phyloP scores from a whole-genome alignment of 2,888 invertebrate genomes.

The Lithophane leautieri region DNA sequence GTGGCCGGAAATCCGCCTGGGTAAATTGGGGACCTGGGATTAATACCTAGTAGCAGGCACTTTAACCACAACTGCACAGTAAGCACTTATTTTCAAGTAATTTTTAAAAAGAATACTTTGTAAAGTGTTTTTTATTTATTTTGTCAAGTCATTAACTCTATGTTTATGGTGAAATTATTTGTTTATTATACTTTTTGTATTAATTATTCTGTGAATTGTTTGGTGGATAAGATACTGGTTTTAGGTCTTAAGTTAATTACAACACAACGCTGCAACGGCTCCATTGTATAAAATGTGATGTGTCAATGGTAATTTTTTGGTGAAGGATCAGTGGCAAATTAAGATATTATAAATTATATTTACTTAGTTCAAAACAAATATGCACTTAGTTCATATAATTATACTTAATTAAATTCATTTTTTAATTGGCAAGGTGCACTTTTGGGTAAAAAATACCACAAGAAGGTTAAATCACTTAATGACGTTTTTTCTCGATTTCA shows the following conservation, averaged over 20 bases:
- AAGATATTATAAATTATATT: constrained; percentile 13
- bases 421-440: neutral
- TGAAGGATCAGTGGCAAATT: constrained; percentile 31
- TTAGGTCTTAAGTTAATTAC: constrained; percentile 2
- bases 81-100: constrained; percentile 2
- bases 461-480: neutral
- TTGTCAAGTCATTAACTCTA: constrained; percentile 18
- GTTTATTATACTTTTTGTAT: constrained; percentile 9
- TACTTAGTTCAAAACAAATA: neutral
- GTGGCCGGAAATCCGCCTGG: too few species aligned
- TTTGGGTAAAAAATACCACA: constrained; percentile 1
- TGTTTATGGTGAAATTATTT: constrained; percentile 16
- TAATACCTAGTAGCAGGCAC: constrained; percentile 12
- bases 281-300: neutral
- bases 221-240: constrained; percentile 20
- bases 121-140: neutral
- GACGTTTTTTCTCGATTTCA: neutral
- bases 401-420: neutral
- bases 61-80: constrained; percentile 5
- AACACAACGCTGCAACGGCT: neutral
- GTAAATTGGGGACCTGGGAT: neutral
- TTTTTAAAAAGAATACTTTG: neutral
- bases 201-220: constrained; percentile 2
- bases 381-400: neutral
- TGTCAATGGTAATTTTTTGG: neutral